Percentiles rank a stretch among this genome's conserved stretches.
Evolutionary conservation across 1,140 invertebrate species (phyloP).

Genomic region (Rhynchophorus ferrugineus): DNA sequence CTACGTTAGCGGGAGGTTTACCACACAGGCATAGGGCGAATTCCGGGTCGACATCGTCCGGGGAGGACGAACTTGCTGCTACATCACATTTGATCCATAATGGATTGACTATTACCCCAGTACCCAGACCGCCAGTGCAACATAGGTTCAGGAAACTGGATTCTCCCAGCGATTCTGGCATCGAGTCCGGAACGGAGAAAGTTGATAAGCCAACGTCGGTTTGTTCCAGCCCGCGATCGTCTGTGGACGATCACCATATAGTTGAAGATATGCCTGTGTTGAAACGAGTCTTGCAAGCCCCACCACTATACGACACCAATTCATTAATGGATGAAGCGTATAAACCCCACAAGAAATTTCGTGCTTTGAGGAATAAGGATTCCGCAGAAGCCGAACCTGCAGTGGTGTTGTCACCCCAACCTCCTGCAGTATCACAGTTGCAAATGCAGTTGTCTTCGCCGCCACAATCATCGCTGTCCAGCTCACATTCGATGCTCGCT

Average conservation of each 20-base stretch:
- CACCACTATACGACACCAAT: slow-evolving; percentile 80
- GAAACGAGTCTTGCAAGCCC: slow-evolving; percentile 84
- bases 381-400: slow-evolving; percentile 66
- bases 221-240: slow-evolving; percentile 79
- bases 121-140: slow-evolving; percentile 45
- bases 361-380: slow-evolving; percentile 69
- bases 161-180: slow-evolving; percentile 85
- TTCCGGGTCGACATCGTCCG: slow-evolving; percentile 64
- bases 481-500: slow-evolving; percentile 78
- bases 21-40: slow-evolving; percentile 65
- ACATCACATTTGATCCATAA: slow-evolving; percentile 57
- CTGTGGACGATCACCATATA: slow-evolving; percentile 68
- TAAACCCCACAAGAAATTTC: slow-evolving; percentile 91
- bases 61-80: slow-evolving; percentile 66
- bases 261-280: slow-evolving; percentile 90
- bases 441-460: slow-evolving; percentile 44
- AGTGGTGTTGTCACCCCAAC: slow-evolving; percentile 35
- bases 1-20: slow-evolving; percentile 62
- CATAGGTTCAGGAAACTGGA: slow-evolving; percentile 70
- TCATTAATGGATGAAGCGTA: slow-evolving; percentile 90
- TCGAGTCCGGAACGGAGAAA: slow-evolving; percentile 86
- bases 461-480: slow-evolving; percentile 53
- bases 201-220: slow-evolving; percentile 69
- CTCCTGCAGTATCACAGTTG: slow-evolving; percentile 37
- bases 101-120: slow-evolving; percentile 57